A percentile compares a stretch with the other conserved stretches of the same genome.
Evolutionary conservation across 1,140 invertebrate species (phyloP).

Genomic region (Sinonovacula constricta): DNA sequence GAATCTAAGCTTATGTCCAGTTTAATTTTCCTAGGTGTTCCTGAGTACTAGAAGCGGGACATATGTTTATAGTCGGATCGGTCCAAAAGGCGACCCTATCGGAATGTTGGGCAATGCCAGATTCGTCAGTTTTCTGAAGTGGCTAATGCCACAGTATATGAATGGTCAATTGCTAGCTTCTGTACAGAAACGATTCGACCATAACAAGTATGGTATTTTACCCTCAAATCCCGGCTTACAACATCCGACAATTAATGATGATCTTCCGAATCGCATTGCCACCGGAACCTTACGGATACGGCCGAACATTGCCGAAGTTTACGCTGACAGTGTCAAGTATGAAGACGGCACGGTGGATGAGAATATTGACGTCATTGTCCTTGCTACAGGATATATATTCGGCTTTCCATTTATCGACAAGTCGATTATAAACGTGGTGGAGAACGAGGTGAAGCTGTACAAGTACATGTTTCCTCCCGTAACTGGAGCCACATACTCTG

Average conservation of each 20-base stretch:
- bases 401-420: constrained; percentile 73
- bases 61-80: constrained; percentile 79
- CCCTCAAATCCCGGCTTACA: constrained; percentile 78
- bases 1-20: no score
- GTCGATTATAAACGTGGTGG: constrained; percentile 65
- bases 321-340: constrained; percentile 72
- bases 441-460: constrained; percentile 78
- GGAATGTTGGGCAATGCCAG: constrained; percentile 51
- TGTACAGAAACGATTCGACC: constrained; percentile 78
- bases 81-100: constrained; percentile 60
- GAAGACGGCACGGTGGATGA: constrained; percentile 73
- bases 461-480: constrained; percentile 79
- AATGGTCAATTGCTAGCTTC: no score
- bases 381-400: no score
- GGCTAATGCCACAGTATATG: not conserved
- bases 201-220: constrained; percentile 73
- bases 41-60: constrained; percentile 80
- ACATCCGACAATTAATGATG: constrained; percentile 80
- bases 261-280: constrained; percentile 79
- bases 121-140: not conserved
- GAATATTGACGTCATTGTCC: constrained; percentile 66
- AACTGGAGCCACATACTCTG: constrained; percentile 73
- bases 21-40: constrained; percentile 76
- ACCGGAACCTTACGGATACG: constrained; percentile 76
- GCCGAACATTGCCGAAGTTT: constrained; percentile 72